Base-by-base conservation (phyloP, 2,113 vertebrate genomes). In the Alaudala cheleensis region DNA sequence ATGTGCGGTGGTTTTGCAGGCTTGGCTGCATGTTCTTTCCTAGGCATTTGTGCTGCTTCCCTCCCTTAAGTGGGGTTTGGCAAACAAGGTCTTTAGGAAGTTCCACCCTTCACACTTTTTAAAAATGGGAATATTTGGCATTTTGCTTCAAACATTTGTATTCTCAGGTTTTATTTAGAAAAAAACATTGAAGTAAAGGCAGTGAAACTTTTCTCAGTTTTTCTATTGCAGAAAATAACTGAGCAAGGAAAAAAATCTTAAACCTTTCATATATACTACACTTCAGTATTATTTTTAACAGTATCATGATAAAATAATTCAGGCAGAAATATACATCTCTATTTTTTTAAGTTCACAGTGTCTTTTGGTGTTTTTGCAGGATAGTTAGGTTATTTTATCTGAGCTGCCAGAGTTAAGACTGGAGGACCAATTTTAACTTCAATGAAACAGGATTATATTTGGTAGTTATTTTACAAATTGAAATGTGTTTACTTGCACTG, bases 371-470 rank as follows among this genome's bases (percentile, higher is more conserved):
- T 14, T 87, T 44, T 58, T 86, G 39, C 33, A 56, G 60, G 54
- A 37, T 51, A 21, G 25, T n/a, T n/a, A n/a, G n/a, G 24, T 77
- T 73, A 39, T 56, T 87, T 91, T 85, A 40, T 54, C 49, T 71
- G 70, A 92, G 74, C 86, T 95, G 86, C 88, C 93, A 70, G 86
- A 64, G 51, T 92, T 94, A 93, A 88, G 71, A 54, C n/a, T 85
- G 79, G 88, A 60, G 66, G 28, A 62, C 57, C 53, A 71, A 21
- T 79, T 89, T 93, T 91, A 73, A 69, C 66, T 69, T 94, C 44
- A 74, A 8, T 83, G 62, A 76, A 57, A 89, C 1, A 2, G 66
- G 39, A 39, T 92, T 72, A 40, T 79, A 50, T 70, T 51, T 87
- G 60, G 78, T 53, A 61, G 37, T 86, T 81, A 37, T 66, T 51